A percentile compares a stretch with the other conserved stretches of the same genome.
These are phyloP conservation scores for Limosa lapponica DNA, from an alignment of 2,797 vertebrate genomes.

Conservation along the genomic window DNA sequence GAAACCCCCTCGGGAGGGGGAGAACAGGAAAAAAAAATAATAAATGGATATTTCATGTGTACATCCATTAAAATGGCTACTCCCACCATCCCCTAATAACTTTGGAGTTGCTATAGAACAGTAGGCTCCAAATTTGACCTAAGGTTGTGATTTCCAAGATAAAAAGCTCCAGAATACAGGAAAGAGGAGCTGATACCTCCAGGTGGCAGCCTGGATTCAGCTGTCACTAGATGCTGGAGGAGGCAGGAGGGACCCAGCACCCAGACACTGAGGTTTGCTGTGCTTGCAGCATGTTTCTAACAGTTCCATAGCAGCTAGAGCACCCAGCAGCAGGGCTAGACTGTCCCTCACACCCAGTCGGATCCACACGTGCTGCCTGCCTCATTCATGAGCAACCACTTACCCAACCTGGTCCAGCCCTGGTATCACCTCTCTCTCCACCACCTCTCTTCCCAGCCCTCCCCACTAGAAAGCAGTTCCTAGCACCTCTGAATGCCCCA, in stretches of 20 bases:
- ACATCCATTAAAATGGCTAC: neutral
- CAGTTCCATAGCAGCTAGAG: neutral
- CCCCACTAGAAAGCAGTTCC: neutral
- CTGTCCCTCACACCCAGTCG: neutral
- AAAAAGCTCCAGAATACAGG: neutral
- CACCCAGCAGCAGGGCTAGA: neutral
- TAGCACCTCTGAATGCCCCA: neutral
- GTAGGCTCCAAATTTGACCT: neutral
- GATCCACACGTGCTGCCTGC: neutral
- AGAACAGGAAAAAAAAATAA: neutral
- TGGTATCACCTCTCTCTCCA: neutral
- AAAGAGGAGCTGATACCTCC: neutral
- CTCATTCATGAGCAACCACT: neutral
- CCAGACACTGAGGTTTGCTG: neutral
- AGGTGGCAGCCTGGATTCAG: neutral
- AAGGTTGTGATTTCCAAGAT: neutral
- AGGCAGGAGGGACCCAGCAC: neutral
- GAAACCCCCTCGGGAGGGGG: neutral
- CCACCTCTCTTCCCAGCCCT: neutral
- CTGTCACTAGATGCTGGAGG: neutral
- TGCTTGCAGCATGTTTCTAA: rapidly evolving
- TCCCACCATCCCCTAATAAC: neutral
- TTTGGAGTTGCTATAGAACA: neutral
- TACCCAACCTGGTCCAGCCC: neutral
- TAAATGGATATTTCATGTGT: neutral